These are phyloP conservation scores for Agrotis ipsilon DNA, from an alignment of 2,888 invertebrate genomes.

Conservation along the genomic window DNA sequence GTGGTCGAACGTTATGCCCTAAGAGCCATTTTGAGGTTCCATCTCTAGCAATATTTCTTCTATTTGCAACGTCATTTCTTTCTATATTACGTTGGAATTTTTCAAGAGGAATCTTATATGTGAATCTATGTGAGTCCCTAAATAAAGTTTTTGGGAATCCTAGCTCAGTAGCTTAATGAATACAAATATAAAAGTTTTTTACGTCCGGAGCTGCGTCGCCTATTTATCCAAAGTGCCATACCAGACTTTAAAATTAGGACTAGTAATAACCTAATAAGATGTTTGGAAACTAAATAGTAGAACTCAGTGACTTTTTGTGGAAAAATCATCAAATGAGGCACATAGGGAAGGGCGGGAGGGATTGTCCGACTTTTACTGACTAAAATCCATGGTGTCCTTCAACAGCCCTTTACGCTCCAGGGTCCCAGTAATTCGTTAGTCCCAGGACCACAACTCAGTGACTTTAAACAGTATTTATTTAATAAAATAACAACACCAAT, in stretches of 20 bases:
- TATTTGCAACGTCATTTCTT: slow-evolving; percentile 82
- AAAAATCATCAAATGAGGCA: too few relatives aligned
- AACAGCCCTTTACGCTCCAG: too few relatives aligned
- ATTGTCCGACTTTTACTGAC: too few relatives aligned
- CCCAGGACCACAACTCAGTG: too few relatives aligned
- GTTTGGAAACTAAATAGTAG: not conserved
- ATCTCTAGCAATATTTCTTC: slow-evolving; percentile 82
- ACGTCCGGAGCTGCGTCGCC: not conserved
- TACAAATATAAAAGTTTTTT: too few relatives aligned
- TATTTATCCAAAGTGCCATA: not conserved
- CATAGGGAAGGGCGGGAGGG: too few relatives aligned
- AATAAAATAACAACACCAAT: slow-evolving; percentile 31
- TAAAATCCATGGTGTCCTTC: too few relatives aligned
- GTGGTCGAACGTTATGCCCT: slow-evolving; percentile 78
- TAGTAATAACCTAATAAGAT: not conserved
- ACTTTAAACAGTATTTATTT: not conserved
- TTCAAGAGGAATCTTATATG: slow-evolving; percentile 49
- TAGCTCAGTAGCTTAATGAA: not conserved
- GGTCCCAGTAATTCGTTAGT: too few relatives aligned
- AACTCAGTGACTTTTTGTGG: not conserved
- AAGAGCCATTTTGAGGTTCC: slow-evolving; percentile 79
- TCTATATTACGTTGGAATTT: slow-evolving; percentile 70
- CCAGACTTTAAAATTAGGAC: not conserved
- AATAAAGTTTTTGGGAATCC: slow-evolving; percentile 9
- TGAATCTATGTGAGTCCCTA: slow-evolving; percentile 8